phyloP scores from a whole-genome alignment of 2,888 invertebrate genomes.

The Clivina fossor region DNA sequence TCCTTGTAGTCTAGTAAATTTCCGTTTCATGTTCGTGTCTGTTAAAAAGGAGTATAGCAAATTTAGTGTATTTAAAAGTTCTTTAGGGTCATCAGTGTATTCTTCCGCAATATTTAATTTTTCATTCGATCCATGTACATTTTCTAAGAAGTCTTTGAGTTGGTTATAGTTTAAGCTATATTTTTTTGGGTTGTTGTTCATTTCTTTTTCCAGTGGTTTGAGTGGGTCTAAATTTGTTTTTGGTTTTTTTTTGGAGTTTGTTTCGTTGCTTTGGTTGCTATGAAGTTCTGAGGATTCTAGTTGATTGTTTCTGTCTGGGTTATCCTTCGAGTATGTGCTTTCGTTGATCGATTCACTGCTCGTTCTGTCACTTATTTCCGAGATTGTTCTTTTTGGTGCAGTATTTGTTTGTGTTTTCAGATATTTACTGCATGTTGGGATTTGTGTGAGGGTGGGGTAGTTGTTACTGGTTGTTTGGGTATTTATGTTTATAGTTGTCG shows the following conservation, averaged over 20 bases:
- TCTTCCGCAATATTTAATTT: constrained; percentile 9
- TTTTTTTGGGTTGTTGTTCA: constrained; percentile 1
- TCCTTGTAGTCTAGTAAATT: constrained; percentile 1
- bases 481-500: background rate
- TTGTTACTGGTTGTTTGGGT: background rate
- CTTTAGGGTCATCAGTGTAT: constrained; percentile 2
- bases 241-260: constrained; percentile 3
- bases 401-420: background rate
- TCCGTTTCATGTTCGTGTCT: background rate
- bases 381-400: background rate
- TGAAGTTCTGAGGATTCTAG: too few relatives aligned
- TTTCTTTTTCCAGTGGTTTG: background rate
- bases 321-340: too few relatives aligned
- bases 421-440: background rate
- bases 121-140: constrained; percentile 12
- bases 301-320: too few relatives aligned
- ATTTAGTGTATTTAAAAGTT: background rate
- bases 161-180: constrained; percentile 1
- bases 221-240: background rate
- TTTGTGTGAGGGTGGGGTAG: background rate
- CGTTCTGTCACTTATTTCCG: background rate
- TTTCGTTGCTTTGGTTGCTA: background rate
- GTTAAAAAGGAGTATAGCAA: background rate
- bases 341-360: constrained; percentile 7
- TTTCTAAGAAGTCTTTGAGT: constrained; percentile 9